phyloP scores from a whole-genome alignment of 2,888 invertebrate genomes.

The Watsonalla cultraria region DNA sequence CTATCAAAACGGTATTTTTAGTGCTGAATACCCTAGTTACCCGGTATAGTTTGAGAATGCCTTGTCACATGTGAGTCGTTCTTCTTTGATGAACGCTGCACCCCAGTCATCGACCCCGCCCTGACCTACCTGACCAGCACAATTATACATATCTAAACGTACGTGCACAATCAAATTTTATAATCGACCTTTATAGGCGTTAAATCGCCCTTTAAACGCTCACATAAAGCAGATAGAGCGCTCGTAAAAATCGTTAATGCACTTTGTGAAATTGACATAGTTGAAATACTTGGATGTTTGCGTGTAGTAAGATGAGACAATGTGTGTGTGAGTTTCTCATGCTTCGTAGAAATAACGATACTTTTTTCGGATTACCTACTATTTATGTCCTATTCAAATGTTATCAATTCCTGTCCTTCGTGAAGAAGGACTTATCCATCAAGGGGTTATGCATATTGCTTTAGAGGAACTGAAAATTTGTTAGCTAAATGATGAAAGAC shows the following conservation, averaged over 20 bases:
- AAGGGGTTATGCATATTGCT: no score
- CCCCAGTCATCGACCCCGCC: slow-evolving; percentile 58
- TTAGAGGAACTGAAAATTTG: no score
- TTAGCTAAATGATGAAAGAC: no score
- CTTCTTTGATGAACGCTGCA: slow-evolving; percentile 43
- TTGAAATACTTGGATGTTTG: slow-evolving; percentile 13
- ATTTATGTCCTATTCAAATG: no score
- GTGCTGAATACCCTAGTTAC: no score
- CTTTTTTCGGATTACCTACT: no score
- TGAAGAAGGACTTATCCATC: no score
- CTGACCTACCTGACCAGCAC: slow-evolving; percentile 52
- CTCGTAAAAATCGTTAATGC: slow-evolving; percentile 52
- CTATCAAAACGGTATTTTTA: no score
- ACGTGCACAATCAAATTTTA: slow-evolving; percentile 26
- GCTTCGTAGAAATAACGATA: background rate
- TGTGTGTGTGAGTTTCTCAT: background rate
- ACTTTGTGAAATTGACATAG: slow-evolving; percentile 48
- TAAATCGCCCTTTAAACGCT: slow-evolving; percentile 56
- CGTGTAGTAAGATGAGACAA: background rate
- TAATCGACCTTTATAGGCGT: slow-evolving; percentile 63
- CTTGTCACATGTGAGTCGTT: slow-evolving; percentile 30
- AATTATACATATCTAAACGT: slow-evolving; percentile 37
- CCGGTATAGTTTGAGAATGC: background rate
- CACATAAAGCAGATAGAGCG: slow-evolving; percentile 57
- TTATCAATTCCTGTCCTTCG: no score